phyloP scores from a whole-genome alignment of 2,888 invertebrate species.

The Rhopalosiphum nymphaeae region DNA sequence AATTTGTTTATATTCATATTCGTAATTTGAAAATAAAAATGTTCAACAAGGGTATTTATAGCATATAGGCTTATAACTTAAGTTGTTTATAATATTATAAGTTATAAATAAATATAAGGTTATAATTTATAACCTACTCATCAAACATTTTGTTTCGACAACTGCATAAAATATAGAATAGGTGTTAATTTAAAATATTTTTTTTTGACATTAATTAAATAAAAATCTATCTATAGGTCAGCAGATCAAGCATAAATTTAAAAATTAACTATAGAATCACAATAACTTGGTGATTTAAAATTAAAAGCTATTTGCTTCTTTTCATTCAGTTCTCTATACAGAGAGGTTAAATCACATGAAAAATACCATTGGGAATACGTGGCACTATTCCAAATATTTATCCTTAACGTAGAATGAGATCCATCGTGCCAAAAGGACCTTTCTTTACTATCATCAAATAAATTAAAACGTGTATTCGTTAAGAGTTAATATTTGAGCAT shows the following conservation, averaged over 20 bases:
- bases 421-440: constrained; percentile 41
- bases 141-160: not conserved
- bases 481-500: not conserved
- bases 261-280: constrained; percentile 9
- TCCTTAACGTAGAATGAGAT: constrained; percentile 37
- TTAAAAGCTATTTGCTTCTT: constrained; percentile 8
- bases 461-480: constrained; percentile 46
- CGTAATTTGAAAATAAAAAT: not conserved
- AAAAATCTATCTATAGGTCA: not conserved
- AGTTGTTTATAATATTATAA: not conserved
- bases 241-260: not conserved
- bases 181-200: not conserved
- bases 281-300: not conserved
- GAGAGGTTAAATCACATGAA: constrained; percentile 22
- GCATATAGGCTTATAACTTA: not conserved
- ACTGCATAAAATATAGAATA: not conserved
- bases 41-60: not conserved
- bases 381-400: constrained; percentile 36
- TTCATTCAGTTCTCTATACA: not conserved
- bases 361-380: constrained; percentile 43
- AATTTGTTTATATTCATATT: not conserved
- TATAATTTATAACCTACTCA: not conserved
- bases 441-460: constrained; percentile 28
- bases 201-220: not conserved
- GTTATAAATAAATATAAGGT: no score